Evolutionary conservation across 2,113 vertebrate species (phyloP), one percentile per base, ranked within the genome.

Genomic region (Puntigrus tetrazona): DNA sequence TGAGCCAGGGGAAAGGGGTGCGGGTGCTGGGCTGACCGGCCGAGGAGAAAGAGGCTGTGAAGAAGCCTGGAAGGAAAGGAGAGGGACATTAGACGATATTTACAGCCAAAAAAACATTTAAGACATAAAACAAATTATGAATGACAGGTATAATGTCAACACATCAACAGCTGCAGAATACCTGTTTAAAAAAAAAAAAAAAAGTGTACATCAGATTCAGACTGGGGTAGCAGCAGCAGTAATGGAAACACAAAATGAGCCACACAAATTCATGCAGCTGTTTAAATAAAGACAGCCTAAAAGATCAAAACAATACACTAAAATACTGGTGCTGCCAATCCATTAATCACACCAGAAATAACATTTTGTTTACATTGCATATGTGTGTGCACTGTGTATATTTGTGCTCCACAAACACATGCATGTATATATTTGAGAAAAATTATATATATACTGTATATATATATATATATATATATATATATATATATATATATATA

Each of bases 21-120:
- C 85, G 47, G 88, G 73, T 88, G 90, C 90, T 31, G 91, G 85
- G 41, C 89, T 92, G 34, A 91, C 90, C 76, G 93, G 95, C 7
- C 7, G 69, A 85, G 88, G 90, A 55, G 93, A 92, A 3, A 90
- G 88, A 63, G 93, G 83, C 88, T 90, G 86, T 50, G 92, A 59
- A 1, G 85, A 90, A 45, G 92, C 87, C 96, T 97, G 91, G 87
- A 90, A 50, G 16, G 1, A 6, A 50, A 50, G 47, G 47, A 50
- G 38, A 41, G 9, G 0, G 20, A 45, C 27, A 78, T 78, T 78
- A 61, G 20, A 81, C 10, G 25, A 31, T 10, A 67, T 67, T 65
- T 81, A 27, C 25, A 2, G 52, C 27, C 8, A 29, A n/a, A 34
- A 36, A 36, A 20, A 1, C 29, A 61, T 61, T 57, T 50, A 25